These are phyloP conservation scores for Tautogolabrus adspersus DNA, from an alignment of 2,113 vertebrate species.

Conservation along the genomic window DNA sequence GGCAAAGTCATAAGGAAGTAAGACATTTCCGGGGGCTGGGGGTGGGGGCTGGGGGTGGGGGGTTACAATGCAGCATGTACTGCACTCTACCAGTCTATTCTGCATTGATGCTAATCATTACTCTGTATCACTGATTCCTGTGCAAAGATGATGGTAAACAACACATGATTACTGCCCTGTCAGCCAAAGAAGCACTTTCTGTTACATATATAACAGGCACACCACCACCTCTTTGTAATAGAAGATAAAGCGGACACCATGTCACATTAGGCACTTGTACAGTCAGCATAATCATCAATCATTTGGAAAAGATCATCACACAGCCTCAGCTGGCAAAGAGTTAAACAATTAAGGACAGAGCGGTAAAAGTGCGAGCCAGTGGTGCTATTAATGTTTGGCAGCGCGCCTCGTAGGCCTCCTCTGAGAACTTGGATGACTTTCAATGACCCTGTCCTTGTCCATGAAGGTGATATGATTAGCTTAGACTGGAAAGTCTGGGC, in stretches of 20 bases:
- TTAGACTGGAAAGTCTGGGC: conserved; percentile 33
- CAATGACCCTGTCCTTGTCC: conserved; percentile 43
- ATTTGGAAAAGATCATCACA: conserved; percentile 3
- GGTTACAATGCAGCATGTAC: background rate
- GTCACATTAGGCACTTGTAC: background rate
- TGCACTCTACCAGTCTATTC: background rate
- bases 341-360: conserved; percentile 29
- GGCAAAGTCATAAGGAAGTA: conserved; percentile 21
- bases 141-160: conserved; percentile 21
- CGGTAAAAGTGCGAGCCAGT: conserved; percentile 31
- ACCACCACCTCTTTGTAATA: background rate
- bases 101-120: background rate
- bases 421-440: conserved; percentile 53
- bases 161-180: background rate
- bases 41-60: too few relatives aligned
- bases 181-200: background rate
- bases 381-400: conserved; percentile 52
- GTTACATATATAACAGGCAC: conserved; percentile 1
- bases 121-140: background rate
- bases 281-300: conserved; percentile 1
- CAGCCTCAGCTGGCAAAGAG: conserved; percentile 16
- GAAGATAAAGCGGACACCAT: background rate
- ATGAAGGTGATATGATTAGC: conserved; percentile 15
- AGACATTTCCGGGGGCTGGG: background rate
- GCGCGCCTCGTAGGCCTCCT: conserved; percentile 26